phyloP scores from a whole-genome alignment of 2,113 vertebrate species.

The Atherinomorus stipes region DNA sequence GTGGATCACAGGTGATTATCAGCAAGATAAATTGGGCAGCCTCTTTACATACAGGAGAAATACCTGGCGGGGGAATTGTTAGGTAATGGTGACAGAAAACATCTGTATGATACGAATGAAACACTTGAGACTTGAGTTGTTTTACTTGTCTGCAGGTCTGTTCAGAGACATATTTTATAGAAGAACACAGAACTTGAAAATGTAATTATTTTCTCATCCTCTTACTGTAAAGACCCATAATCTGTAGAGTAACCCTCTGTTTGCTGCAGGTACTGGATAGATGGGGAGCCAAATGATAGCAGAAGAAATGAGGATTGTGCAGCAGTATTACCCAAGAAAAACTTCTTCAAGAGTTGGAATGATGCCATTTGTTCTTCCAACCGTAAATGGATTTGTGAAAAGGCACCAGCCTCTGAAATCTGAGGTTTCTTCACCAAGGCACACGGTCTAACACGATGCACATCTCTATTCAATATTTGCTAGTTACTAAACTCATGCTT shows the following conservation, averaged over 20 bases:
- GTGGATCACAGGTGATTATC: no score
- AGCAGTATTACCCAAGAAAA: conserved; percentile 8
- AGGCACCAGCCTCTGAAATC: not conserved
- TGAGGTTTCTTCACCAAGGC: not conserved
- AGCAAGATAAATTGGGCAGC: no score
- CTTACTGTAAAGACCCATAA: not conserved
- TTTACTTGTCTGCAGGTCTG: no score
- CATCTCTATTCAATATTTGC: not conserved
- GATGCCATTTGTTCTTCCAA: conserved; percentile 18
- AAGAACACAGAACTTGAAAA: no score
- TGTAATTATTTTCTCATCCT: no score
- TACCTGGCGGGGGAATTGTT: no score
- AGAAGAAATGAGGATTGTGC: conserved; percentile 51
- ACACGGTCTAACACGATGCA: not conserved
- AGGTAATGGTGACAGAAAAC: no score
- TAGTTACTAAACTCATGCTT: not conserved
- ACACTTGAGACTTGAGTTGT: no score
- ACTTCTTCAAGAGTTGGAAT: conserved; percentile 66
- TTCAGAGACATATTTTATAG: no score
- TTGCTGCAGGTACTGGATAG: conserved; percentile 66
- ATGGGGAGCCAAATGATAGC: conserved; percentile 57
- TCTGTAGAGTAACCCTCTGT: not conserved
- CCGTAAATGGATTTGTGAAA: conserved; percentile 75
- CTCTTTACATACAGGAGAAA: no score
- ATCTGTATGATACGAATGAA: no score